A percentile compares a stretch with the other conserved stretches of the same genome.
These are phyloP conservation scores for Polydrusus pterygomalis DNA, from an alignment of 2,888 invertebrate species.

Conservation along the genomic window DNA sequence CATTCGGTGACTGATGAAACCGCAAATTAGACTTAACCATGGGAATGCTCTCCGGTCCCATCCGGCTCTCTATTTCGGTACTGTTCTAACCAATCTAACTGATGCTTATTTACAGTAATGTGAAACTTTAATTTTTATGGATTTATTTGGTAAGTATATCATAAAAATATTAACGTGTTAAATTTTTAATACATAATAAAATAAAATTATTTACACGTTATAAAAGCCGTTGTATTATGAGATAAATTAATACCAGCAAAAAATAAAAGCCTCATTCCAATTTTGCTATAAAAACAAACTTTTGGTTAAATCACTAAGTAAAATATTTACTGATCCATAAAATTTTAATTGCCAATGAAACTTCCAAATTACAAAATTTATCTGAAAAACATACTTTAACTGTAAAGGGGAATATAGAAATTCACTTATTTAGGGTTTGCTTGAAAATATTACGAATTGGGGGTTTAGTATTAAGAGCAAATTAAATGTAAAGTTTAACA, in stretches of 20 bases:
- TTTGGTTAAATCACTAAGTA: slow-evolving; percentile 4
- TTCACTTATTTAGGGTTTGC: neutral
- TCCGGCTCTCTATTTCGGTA: too few relatives aligned
- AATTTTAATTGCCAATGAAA: slow-evolving; percentile 23
- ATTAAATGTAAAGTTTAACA: neutral
- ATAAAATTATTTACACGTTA: neutral
- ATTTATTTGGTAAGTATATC: too few relatives aligned
- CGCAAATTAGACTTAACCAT: too few relatives aligned
- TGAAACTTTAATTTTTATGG: too few relatives aligned
- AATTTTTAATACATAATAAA: slow-evolving; percentile 9
- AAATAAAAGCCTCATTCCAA: slow-evolving; percentile 11
- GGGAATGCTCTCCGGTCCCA: too few relatives aligned
- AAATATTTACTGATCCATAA: slow-evolving; percentile 12
- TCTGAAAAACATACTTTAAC: slow-evolving; percentile 1
- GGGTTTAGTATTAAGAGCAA: neutral
- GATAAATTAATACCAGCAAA: slow-evolving; percentile 4
- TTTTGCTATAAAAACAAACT: slow-evolving; percentile 20
- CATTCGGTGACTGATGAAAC: too few relatives aligned
- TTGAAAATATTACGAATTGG: neutral
- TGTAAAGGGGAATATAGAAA: neutral
- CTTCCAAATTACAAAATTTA: slow-evolving; percentile 18
- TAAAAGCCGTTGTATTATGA: neutral
- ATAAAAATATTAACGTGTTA: too few relatives aligned
- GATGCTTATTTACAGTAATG: too few relatives aligned
- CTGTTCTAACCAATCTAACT: too few relatives aligned